Base-by-base conservation (phyloP, 2,797 vertebrate species). In the Ambastaia sidthimunki region DNA sequence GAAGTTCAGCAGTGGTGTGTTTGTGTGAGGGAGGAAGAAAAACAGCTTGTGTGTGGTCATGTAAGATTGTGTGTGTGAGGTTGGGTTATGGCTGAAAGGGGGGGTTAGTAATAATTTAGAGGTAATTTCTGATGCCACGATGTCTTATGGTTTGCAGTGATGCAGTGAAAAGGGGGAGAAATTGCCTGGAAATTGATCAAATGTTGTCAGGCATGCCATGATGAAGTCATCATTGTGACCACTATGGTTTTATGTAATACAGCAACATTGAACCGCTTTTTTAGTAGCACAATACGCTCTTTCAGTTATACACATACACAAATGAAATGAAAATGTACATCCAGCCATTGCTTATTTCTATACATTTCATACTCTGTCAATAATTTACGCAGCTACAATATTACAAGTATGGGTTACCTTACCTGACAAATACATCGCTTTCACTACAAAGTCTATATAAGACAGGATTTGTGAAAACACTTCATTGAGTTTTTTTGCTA, bases 51-150 rank as follows among this genome's bases (percentile, higher is more conserved):
- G 55, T 77, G 2, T 31, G 74, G 69, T 62, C 34, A 52, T 60
- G 13, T 41, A 16, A 55, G 62, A 7, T 65, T 37, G 62, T 41
- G 62, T 65, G 62, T 57, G 18, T 59, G 34, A 47, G 23, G 18
- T 25, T 31, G 44, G 13, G 44, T 47, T 57, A 55, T n/a, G 52
- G 23, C 6, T 71, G 44, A 23, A 72, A 71, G 12, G 15, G 31
- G 71, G 71, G 28, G 79, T 82, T 70, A 57, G 69, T 48, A 70
- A 77, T 79, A 41, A 79, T 69, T 71, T 50, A 13, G 16, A 76
- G 16, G 31, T 79, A 52, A 83, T 83, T 62, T 41, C n/a, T 81
- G 72, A 83, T 47, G 72, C 77, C 76, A 41, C 57, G 52, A 13
- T 47, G 67, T 52, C 63, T 71, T 74, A 54, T 31, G 2, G n/a